Conservation (phyloP, 2,888 invertebrate genomes). For the Shargacucullia verbasci region DNA sequence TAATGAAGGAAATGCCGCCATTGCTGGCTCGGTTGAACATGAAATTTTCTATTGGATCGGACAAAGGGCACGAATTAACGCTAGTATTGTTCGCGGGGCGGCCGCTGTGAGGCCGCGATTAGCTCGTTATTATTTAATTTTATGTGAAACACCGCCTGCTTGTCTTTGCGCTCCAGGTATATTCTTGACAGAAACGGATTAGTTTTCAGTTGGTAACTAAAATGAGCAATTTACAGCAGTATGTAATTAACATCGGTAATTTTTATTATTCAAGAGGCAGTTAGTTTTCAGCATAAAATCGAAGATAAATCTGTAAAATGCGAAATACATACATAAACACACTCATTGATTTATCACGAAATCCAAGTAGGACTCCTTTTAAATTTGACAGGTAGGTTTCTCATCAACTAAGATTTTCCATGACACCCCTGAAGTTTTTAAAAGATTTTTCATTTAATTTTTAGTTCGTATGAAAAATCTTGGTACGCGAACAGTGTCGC, state of each 20-base stretch:
- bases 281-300: too few relatives aligned
- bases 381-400: too few relatives aligned
- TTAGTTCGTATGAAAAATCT: too few relatives aligned
- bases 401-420: too few relatives aligned
- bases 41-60: conserved; percentile 85
- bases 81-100: conserved; percentile 78
- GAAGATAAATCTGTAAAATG: too few relatives aligned
- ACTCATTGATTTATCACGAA: too few relatives aligned
- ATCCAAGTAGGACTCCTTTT: too few relatives aligned
- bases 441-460: too few relatives aligned
- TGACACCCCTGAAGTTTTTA: too few relatives aligned
- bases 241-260: not conserved
- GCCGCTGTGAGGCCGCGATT: conserved; percentile 72
- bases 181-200: conserved; percentile 26
- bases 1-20: conserved; percentile 79
- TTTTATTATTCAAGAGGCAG: not conserved
- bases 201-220: conserved; percentile 14
- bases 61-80: conserved; percentile 87
- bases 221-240: not conserved
- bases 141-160: conserved; percentile 72
- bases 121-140: conserved; percentile 86
- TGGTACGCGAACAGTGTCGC: too few relatives aligned
- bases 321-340: too few relatives aligned
- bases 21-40: conserved; percentile 80
- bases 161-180: conserved; percentile 53